Percentiles rank a stretch among this genome's conserved stretches.
Evolutionary conservation across 2,888 invertebrate species (phyloP).

Genomic region (Caenorhabditis parvicauda): DNA sequence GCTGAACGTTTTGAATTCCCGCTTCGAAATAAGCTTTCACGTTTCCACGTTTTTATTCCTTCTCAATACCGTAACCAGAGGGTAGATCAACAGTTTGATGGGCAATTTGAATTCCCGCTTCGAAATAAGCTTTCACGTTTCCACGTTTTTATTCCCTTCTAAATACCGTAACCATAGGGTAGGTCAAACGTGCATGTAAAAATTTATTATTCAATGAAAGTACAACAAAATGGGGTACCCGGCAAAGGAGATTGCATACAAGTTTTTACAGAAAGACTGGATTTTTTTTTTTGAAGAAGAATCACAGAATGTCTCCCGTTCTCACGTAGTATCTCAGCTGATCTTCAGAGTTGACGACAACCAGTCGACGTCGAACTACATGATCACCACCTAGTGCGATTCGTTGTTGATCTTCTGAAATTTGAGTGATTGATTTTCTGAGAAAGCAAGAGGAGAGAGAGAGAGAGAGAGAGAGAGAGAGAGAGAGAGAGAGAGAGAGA

Average conservation of each 20-base stretch:
- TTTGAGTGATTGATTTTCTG: not conserved
- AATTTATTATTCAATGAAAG: not conserved
- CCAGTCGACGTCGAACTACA: conserved; percentile 54
- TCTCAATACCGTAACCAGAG: too few species aligned
- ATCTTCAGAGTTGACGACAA: conserved; percentile 61
- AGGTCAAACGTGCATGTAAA: not conserved
- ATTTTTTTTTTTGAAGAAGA: not conserved
- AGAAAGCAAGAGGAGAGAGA: too few species aligned
- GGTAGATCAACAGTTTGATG: too few species aligned
- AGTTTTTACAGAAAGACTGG: not conserved
- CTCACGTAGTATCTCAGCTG: conserved; percentile 50
- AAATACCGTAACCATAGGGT: too few species aligned
- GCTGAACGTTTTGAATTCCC: too few species aligned
- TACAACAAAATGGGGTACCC: conserved; percentile 10
- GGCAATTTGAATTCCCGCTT: too few species aligned
- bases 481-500: not conserved
- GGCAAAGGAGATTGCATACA: conserved; percentile 8
- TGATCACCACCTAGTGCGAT: conserved; percentile 58
- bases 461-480: too few species aligned
- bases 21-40: too few species aligned
- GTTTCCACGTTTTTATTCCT: too few species aligned
- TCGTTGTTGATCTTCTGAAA: conserved; percentile 54
- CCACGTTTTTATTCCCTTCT: too few species aligned
- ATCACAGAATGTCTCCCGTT: conserved; percentile 32
- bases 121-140: too few species aligned